Evolutionary conservation across 2,797 vertebrate species (phyloP), one percentile per base, ranked within the genome.

Genomic region (Paratrypauchen microcephalus): DNA sequence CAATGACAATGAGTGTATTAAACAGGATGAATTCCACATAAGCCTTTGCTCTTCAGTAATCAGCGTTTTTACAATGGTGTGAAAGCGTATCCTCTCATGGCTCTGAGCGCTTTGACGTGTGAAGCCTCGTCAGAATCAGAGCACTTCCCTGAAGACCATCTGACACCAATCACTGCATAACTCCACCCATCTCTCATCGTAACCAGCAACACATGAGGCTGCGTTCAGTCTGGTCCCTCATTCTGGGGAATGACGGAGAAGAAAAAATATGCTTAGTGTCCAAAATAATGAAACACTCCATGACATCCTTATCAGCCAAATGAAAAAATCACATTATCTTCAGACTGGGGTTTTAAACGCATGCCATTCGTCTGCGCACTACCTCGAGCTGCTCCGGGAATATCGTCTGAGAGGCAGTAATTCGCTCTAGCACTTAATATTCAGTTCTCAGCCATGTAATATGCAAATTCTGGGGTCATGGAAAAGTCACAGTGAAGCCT

Each of bases 291-390:
- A 93, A 91, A 86, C 86, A 81, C 86, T 92, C 84, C 84, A 88
- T 91, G 91, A 92, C 89, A 69, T 92, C 84, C 87, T 91, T 93
- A 93, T 93, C 91, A 83, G 83, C 70, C 81, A 87, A 91, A 92
- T 87, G 87, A 89, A 90, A 93, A 92, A 92, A 92, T 90, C 86
- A 87, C 86, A 92, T 92, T 93, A 93, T 93, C 92, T 91, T 92
- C 89, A 91, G 87, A 66, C 91, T 86, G 81, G 73, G 83, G 79
- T 88, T 91, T 91, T 90, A 89, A 90, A 91, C 87, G 87, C 86
- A 82, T 76, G 80, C 85, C 66, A 78, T 77, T 77, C 72, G 57
- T 86, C 84, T 78, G 85, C 89, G 84, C 79, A 16, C 82, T 87
- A 90, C 86, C 86, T 84, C 88, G 39, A 88, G 87, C 90, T 86